These are phyloP conservation scores for Eledone cirrhosa DNA, from an alignment of 2,888 invertebrate species.

Conservation along the genomic window DNA sequence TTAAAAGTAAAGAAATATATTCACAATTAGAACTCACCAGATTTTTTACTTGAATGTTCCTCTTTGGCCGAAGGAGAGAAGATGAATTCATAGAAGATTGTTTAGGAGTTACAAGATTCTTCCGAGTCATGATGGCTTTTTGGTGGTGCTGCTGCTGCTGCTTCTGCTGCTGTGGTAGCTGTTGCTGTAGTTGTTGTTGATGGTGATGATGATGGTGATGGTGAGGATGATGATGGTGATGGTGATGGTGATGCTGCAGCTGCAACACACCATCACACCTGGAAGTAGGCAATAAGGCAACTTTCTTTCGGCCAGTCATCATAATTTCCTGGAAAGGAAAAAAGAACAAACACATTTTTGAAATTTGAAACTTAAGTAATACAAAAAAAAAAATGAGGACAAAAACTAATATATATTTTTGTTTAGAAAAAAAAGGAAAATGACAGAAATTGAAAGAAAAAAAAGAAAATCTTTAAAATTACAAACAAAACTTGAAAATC, in stretches of 20 bases:
- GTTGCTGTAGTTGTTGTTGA: too few relatives aligned
- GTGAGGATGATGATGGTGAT: neutral
- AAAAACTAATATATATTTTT: neutral
- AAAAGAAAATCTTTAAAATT: neutral
- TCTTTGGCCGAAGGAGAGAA: constrained; percentile 19
- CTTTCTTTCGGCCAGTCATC: constrained; percentile 19
- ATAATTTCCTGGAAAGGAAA: constrained; percentile 7
- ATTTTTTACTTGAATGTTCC: constrained; percentile 27
- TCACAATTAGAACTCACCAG: neutral
- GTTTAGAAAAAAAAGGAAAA: neutral
- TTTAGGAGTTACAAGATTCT: neutral
- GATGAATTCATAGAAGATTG: constrained; percentile 3
- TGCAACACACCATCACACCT: constrained; percentile 20
- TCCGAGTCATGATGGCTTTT: too few relatives aligned
- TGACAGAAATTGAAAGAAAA: neutral
- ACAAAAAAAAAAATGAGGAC: too few relatives aligned
- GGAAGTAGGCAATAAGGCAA: constrained; percentile 15
- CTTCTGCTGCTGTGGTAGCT: too few relatives aligned
- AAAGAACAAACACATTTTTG: too few relatives aligned
- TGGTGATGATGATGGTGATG: too few relatives aligned
- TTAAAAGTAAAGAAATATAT: neutral
- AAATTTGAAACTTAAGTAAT: too few relatives aligned
- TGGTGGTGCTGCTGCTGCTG: too few relatives aligned
- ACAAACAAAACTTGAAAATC: neutral
- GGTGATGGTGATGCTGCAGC: neutral